These are phyloP conservation scores for Plodia interpunctella DNA, from an alignment of 1,140 invertebrate genomes.

Conservation along the genomic window DNA sequence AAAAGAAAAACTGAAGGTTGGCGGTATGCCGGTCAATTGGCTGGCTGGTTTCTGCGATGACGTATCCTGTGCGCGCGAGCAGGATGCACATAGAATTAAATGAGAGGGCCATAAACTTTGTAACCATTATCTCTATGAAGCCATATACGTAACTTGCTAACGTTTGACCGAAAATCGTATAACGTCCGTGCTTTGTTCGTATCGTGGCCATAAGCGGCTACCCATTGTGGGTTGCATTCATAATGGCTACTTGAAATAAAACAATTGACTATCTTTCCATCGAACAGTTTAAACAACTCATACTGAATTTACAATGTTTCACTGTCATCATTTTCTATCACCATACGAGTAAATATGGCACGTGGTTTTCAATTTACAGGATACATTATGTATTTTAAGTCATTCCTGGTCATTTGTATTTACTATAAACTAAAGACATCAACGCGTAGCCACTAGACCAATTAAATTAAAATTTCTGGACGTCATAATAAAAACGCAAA, in stretches of 20 bases:
- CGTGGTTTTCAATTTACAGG: neutral
- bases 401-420: neutral
- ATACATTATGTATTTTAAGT: neutral
- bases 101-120: constrained; percentile 36
- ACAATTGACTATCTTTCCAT: neutral
- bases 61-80: constrained; percentile 51
- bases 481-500: too few relatives aligned
- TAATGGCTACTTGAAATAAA: constrained; percentile 21
- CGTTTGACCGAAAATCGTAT: constrained; percentile 69
- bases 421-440: constrained; percentile 29
- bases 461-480: too few relatives aligned
- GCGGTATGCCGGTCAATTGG: constrained; percentile 75
- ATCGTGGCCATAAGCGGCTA: constrained; percentile 48
- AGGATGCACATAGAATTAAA: constrained; percentile 29
- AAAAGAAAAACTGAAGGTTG: constrained; percentile 77
- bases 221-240: constrained; percentile 39
- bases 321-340: neutral
- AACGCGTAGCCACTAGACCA: constrained; percentile 20
- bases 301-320: neutral
- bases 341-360: too few relatives aligned
- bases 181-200: constrained; percentile 67
- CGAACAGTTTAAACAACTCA: neutral
- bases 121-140: constrained; percentile 62
- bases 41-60: constrained; percentile 73
- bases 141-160: constrained; percentile 66